Conservation (phyloP, 2,113 vertebrate species). For the Tympanuchus pallidicinctus region DNA sequence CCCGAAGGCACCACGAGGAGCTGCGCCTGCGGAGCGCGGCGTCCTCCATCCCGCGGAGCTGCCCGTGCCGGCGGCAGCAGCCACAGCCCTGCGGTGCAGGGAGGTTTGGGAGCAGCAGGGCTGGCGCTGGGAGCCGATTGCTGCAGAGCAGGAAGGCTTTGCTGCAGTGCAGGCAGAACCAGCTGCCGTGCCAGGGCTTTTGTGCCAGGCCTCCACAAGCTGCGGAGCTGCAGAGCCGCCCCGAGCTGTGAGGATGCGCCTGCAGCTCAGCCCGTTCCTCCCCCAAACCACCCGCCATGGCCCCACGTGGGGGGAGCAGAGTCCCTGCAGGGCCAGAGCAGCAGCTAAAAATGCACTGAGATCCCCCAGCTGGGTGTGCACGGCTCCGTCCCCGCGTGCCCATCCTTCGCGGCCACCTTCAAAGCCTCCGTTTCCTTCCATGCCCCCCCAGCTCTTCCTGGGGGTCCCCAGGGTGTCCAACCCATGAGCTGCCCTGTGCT, state of each 20-base stretch:
- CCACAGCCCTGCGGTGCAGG: background rate
- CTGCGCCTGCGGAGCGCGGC: fast-evolving
- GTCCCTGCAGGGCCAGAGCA: too few relatives aligned
- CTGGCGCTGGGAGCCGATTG: background rate
- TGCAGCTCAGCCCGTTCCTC: background rate
- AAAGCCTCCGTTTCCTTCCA: too few relatives aligned
- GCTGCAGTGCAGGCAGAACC: background rate
- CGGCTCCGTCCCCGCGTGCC: too few relatives aligned
- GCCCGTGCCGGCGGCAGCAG: background rate
- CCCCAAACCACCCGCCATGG: background rate
- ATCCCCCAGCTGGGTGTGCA: too few relatives aligned
- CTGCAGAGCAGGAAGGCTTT: fast-evolving
- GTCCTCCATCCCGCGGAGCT: background rate
- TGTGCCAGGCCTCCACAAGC: fast-evolving
- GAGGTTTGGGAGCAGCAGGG: background rate
- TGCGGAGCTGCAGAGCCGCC: background rate
- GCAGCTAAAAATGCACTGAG: too few relatives aligned
- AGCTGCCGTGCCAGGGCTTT: background rate
- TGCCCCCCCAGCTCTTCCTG: too few relatives aligned
- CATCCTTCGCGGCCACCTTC: too few relatives aligned
- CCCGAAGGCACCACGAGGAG: background rate
- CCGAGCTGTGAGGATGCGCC: background rate
- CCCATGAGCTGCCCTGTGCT: fast-evolving
- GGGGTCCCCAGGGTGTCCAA: too few relatives aligned
- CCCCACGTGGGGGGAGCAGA: too few relatives aligned